Evolutionary conservation across 2,113 vertebrate species (phyloP).

Genomic region (Psettodes erumei): DNA sequence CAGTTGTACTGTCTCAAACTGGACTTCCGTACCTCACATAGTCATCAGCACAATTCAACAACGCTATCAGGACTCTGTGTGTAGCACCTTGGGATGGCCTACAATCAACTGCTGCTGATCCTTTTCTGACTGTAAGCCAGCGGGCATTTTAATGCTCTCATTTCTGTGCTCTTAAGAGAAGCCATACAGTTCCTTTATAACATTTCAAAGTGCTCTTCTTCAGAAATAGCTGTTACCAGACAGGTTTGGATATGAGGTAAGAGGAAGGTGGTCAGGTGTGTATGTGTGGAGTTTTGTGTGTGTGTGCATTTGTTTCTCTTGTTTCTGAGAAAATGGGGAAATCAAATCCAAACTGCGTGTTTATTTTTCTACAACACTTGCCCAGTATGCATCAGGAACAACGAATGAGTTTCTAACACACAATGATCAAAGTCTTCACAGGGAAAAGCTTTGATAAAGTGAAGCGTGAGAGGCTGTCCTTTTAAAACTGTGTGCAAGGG

Average conservation of each 20-base stretch:
- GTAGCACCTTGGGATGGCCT: conserved; percentile 38
- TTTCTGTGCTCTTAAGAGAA: conserved; percentile 52
- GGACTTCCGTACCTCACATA: conserved; percentile 58
- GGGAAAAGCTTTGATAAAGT: conserved; percentile 10
- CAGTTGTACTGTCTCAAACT: conserved; percentile 60
- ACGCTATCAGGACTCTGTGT: conserved; percentile 30
- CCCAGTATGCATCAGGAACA: conserved; percentile 13
- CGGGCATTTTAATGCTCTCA: neutral
- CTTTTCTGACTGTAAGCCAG: conserved; percentile 40
- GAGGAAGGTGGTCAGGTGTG: conserved; percentile 16
- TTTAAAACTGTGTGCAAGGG: conserved; percentile 49
- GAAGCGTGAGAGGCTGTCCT: neutral
- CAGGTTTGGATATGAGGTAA: conserved; percentile 17
- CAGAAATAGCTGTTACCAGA: conserved; percentile 53
- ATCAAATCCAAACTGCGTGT: conserved; percentile 40
- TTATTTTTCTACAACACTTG: conserved; percentile 8
- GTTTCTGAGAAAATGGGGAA: conserved; percentile 13
- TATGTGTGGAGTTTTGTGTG: neutral
- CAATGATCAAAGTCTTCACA: conserved; percentile 2
- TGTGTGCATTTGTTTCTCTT: neutral
- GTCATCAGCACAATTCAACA: conserved; percentile 48
- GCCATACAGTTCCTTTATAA: conserved; percentile 50
- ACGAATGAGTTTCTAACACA: conserved; percentile 27
- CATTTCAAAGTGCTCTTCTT: conserved; percentile 68
- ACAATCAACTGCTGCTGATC: conserved; percentile 51